Conservation (phyloP, 2,113 vertebrate genomes). For the Eolophus roseicapilla region DNA sequence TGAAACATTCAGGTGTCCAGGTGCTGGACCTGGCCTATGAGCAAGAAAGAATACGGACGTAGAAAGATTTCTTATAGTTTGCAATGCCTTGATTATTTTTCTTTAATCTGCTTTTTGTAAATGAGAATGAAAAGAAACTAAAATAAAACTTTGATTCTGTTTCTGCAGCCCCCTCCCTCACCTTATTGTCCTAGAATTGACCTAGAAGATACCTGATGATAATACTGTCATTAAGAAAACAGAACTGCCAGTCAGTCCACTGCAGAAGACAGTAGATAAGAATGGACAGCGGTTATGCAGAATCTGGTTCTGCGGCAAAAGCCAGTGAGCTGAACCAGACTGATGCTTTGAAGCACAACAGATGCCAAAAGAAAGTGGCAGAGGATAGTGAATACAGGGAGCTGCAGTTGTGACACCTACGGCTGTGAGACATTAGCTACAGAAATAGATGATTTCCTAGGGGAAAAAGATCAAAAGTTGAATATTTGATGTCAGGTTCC, state of each 20-base stretch:
- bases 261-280: neutral
- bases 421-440: neutral
- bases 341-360: neutral
- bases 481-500: neutral
- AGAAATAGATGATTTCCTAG: neutral
- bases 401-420: neutral
- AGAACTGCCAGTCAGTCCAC: neutral
- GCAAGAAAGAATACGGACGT: neutral
- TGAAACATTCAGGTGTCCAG: neutral
- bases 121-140: neutral
- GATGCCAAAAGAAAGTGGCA: neutral
- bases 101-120: neutral
- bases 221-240: neutral
- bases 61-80: neutral
- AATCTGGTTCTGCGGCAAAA: neutral
- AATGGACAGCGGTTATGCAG: too few relatives aligned
- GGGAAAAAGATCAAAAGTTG: neutral
- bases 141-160: neutral
- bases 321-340: neutral
- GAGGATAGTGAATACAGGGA: neutral
- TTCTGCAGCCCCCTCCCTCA: fast-evolving
- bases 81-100: neutral
- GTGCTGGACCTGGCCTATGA: neutral
- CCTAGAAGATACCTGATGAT: neutral
- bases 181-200: neutral